Conservation (phyloP, 2,888 invertebrate species). For the Drosophila kanekoi region DNA sequence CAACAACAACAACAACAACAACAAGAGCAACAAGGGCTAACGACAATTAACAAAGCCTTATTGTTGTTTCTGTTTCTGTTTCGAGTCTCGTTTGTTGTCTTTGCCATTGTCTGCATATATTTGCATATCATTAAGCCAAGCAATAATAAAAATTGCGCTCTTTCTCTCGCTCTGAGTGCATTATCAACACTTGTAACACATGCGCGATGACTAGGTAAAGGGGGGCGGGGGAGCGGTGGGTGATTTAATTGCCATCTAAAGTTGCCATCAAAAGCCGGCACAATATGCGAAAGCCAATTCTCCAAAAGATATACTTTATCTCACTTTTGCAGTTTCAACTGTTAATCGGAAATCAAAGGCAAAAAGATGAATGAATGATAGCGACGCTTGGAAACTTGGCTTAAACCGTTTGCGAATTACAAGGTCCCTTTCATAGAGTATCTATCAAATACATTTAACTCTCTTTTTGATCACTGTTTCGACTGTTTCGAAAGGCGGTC, state of each 20-base stretch:
- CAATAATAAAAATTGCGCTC: slow-evolving; percentile 53
- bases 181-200: slow-evolving; percentile 57
- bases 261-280: slow-evolving; percentile 4
- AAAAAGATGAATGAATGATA: background rate
- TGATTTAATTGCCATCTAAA: slow-evolving; percentile 22
- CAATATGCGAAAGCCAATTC: slow-evolving; percentile 18
- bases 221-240: background rate
- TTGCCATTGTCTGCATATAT: slow-evolving; percentile 61
- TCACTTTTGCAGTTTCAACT: too few species aligned
- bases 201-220: background rate
- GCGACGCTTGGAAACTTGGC: too few species aligned
- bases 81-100: slow-evolving; percentile 48
- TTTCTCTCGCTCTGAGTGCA: slow-evolving; percentile 48
- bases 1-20: slow-evolving; percentile 28
- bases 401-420: too few species aligned
- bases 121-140: slow-evolving; percentile 74
- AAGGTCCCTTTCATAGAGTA: too few species aligned
- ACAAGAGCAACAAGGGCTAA: slow-evolving; percentile 25
- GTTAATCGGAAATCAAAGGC: background rate
- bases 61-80: slow-evolving; percentile 37
- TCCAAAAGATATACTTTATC: background rate
- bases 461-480: slow-evolving; percentile 9
- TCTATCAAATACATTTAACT: background rate
- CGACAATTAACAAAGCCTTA: slow-evolving; percentile 62
- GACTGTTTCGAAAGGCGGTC: background rate